Percentiles rank a stretch among this genome's conserved stretches.
These are phyloP conservation scores for Serinus canaria DNA, from an alignment of 2,113 vertebrate species.

Conservation along the genomic window DNA sequence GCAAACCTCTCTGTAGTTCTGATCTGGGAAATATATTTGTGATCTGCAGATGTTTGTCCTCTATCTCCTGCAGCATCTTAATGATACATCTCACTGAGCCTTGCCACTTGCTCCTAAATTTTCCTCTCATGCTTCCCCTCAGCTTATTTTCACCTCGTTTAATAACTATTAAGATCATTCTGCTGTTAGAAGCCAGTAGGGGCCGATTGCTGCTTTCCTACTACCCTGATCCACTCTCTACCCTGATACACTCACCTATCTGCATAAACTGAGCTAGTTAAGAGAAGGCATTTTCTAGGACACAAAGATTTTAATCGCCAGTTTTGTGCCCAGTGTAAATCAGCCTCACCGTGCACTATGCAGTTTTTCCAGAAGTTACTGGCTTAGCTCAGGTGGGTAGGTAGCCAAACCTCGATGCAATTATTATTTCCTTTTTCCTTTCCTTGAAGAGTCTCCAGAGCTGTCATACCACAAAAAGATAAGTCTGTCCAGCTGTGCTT, in stretches of 20 bases:
- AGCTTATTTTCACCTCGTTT: conserved; percentile 53
- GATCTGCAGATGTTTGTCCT: conserved; percentile 11
- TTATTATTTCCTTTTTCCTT: not conserved
- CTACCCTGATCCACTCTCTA: not conserved
- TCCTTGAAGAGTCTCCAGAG: not conserved
- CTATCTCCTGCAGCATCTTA: conserved; percentile 22
- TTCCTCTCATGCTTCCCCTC: not conserved
- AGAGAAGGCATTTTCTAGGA: conserved; percentile 22
- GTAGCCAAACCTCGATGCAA: not conserved
- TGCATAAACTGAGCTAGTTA: not conserved
- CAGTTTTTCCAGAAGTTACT: not conserved
- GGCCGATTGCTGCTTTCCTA: conserved; percentile 3
- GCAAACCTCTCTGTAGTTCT: not conserved
- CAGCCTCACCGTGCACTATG: not conserved
- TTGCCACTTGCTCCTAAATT: conserved; percentile 35
- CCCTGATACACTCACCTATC: conserved; percentile 6
- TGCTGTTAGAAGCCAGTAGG: conserved; percentile 32
- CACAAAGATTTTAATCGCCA: not conserved
- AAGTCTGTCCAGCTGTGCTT: not conserved
- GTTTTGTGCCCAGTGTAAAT: not conserved
- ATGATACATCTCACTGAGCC: not conserved
- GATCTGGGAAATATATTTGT: conserved; percentile 39
- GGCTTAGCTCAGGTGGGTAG: not conserved
- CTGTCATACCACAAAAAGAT: not conserved
- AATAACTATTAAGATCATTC: conserved; percentile 49